Evolutionary conservation across 2,888 invertebrate species (phyloP).

Genomic region (Drosophila koepferae): DNA sequence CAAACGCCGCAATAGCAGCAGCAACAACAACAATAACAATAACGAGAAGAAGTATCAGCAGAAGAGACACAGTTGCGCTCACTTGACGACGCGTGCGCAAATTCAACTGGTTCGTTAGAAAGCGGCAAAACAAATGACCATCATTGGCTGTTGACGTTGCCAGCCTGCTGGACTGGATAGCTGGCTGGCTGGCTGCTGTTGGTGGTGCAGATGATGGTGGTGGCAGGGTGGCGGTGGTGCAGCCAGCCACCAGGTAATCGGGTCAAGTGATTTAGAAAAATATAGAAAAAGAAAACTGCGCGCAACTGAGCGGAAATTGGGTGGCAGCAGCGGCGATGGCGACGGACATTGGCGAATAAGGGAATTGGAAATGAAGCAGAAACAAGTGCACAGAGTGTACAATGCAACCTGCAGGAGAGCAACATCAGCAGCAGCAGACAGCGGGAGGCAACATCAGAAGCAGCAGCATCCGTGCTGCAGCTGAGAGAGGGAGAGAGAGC

Average conservation of each 20-base stretch:
- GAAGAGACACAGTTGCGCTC: slow-evolving; percentile 45
- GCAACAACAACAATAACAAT: slow-evolving; percentile 25
- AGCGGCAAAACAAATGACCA: slow-evolving; percentile 80
- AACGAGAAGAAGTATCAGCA: not conserved
- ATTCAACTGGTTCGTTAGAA: slow-evolving; percentile 80
- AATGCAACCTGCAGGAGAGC: slow-evolving; percentile 67
- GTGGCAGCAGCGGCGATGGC: slow-evolving; percentile 28
- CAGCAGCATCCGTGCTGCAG: slow-evolving; percentile 54
- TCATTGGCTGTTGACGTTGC: slow-evolving; percentile 50
- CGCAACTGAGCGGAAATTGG: slow-evolving; percentile 46
- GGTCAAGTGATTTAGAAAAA: slow-evolving; percentile 78
- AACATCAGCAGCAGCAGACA: slow-evolving; percentile 18
- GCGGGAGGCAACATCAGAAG: slow-evolving; percentile 32
- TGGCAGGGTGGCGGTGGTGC: slow-evolving; percentile 43
- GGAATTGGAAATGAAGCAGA: slow-evolving; percentile 45
- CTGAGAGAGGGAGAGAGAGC: slow-evolving; percentile 27
- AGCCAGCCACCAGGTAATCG: slow-evolving; percentile 76
- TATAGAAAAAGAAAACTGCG: slow-evolving; percentile 51
- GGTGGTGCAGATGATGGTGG: slow-evolving; percentile 17
- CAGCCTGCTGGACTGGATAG: slow-evolving; percentile 26
- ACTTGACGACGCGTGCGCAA: slow-evolving; percentile 76
- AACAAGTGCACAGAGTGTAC: slow-evolving; percentile 47
- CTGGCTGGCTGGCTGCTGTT: slow-evolving; percentile 21
- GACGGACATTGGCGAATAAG: slow-evolving; percentile 50
- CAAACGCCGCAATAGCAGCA: slow-evolving; percentile 22